Percentiles rank a stretch among this genome's conserved stretches.
Evolutionary conservation across 2,888 invertebrate genomes (phyloP).

Genomic region (Cosmorhoe ocellata): DNA sequence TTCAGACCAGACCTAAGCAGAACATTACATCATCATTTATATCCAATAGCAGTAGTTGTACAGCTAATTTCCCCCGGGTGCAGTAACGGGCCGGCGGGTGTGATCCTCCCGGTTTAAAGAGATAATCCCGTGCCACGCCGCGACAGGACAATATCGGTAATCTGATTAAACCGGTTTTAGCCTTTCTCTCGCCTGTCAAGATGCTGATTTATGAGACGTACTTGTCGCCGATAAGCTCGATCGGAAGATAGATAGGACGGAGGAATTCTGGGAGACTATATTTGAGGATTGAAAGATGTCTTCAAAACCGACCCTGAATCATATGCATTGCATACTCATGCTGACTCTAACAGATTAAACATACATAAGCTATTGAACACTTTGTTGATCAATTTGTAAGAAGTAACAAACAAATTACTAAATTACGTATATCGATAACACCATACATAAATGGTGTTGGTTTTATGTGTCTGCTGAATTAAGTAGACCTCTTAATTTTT

Average conservation of each 20-base stretch:
- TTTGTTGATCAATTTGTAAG: too few relatives aligned
- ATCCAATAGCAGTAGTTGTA: slow-evolving; percentile 18
- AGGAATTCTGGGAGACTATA: neutral
- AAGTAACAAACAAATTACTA: too few relatives aligned
- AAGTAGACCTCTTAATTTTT: neutral
- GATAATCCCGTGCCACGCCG: slow-evolving; percentile 15
- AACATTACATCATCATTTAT: slow-evolving; percentile 24
- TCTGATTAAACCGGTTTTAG: slow-evolving; percentile 26
- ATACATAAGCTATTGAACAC: too few relatives aligned
- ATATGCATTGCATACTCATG: too few relatives aligned
- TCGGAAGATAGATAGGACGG: slow-evolving; percentile 2
- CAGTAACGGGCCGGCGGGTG: slow-evolving; percentile 13
- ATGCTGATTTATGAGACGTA: slow-evolving; percentile 20
- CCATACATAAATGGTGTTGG: neutral
- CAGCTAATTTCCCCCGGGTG: slow-evolving; percentile 27
- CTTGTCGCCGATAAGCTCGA: slow-evolving; percentile 16
- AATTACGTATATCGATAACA: neutral
- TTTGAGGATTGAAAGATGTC: neutral
- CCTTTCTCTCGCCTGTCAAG: slow-evolving; percentile 18
- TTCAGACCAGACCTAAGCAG: slow-evolving; percentile 10
- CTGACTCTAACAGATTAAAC: too few relatives aligned
- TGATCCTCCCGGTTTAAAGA: slow-evolving; percentile 21
- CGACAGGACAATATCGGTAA: slow-evolving; percentile 29
- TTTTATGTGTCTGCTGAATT: neutral
- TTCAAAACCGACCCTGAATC: too few relatives aligned